Conservation (phyloP, 2,797 vertebrate genomes). For the Falco concolor region DNA sequence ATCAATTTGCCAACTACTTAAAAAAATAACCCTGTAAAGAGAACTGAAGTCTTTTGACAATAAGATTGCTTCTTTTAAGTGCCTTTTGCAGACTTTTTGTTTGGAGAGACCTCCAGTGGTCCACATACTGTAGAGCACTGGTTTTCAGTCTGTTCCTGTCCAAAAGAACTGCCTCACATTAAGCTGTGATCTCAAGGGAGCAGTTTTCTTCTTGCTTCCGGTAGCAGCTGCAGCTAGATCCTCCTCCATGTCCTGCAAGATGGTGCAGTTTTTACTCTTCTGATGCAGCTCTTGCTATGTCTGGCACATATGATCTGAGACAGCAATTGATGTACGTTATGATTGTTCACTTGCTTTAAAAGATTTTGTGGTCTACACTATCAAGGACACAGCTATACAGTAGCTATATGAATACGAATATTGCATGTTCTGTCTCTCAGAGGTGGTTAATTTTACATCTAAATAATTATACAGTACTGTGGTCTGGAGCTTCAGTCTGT, state of each 20-base stretch:
- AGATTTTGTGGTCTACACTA: not conserved
- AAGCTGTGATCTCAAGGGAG: not conserved
- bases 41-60: not conserved
- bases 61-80: not conserved
- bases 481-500: not conserved
- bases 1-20: not conserved
- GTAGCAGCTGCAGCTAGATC: not conserved
- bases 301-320: not conserved
- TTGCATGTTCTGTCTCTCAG: not conserved
- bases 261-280: not conserved
- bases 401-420: not conserved
- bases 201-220: not conserved
- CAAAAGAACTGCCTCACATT: not conserved
- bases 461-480: not conserved
- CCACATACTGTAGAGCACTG: not conserved
- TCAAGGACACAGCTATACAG: not conserved
- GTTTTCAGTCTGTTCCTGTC: not conserved
- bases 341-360: not conserved
- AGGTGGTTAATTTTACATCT: not conserved
- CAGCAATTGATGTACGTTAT: not conserved
- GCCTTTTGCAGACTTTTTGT: not conserved
- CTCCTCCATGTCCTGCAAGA: not conserved
- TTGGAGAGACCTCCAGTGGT: not conserved
- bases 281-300: not conserved
- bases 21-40: not conserved